These are phyloP conservation scores for Crypturellus tataupa DNA, from an alignment of 2,797 vertebrate species.

Conservation along the genomic window DNA sequence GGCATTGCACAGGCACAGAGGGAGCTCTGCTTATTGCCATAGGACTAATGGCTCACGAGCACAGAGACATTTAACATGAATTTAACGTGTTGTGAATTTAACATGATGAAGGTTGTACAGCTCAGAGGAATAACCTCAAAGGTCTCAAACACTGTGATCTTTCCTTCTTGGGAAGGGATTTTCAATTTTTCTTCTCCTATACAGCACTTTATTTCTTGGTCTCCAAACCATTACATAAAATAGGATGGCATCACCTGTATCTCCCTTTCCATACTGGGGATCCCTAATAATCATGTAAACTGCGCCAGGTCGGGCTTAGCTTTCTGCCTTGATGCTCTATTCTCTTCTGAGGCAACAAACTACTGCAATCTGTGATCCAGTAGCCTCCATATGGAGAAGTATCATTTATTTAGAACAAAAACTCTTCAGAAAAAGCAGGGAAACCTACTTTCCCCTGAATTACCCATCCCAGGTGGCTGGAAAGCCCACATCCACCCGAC, in stretches of 20 bases:
- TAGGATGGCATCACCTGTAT: rapidly evolving
- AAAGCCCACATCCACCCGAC: neutral
- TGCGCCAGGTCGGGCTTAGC: neutral
- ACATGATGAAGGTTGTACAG: neutral
- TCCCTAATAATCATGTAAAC: neutral
- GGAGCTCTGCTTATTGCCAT: neutral
- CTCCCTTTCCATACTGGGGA: neutral
- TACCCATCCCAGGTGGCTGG: neutral
- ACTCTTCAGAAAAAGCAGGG: conserved; percentile 7
- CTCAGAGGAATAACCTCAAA: neutral
- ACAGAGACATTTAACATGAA: too few species aligned
- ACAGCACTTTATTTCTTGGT: neutral
- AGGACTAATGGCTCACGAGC: neutral
- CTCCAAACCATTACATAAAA: rapidly evolving
- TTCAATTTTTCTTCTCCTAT: neutral
- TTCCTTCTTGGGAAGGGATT: neutral
- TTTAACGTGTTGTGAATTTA: too few species aligned
- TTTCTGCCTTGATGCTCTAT: neutral
- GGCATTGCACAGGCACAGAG: neutral
- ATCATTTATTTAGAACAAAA: conserved; percentile 17
- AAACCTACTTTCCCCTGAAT: neutral
- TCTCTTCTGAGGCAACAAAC: neutral
- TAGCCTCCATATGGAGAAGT: neutral
- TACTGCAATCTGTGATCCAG: neutral
- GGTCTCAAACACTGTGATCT: rapidly evolving